A percentile compares a stretch with the other conserved stretches of the same genome.
These are phyloP conservation scores for Diglossa cyanea DNA, from an alignment of 2,797 vertebrate species.

Conservation along the genomic window DNA sequence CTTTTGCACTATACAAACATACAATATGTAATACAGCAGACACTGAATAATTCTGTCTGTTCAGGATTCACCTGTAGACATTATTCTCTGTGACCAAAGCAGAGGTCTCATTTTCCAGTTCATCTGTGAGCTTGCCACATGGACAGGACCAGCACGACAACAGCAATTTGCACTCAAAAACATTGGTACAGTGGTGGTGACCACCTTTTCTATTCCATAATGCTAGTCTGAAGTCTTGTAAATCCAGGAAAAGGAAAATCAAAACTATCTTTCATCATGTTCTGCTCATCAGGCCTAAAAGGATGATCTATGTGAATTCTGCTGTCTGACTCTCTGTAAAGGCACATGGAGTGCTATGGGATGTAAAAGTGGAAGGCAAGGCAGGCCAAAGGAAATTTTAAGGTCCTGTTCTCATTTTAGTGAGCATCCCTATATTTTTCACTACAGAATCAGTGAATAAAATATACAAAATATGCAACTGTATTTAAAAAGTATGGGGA, in stretches of 20 bases:
- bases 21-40: background rate
- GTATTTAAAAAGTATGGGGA: background rate
- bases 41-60: background rate
- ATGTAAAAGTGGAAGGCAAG: background rate
- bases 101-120: background rate
- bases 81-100: background rate
- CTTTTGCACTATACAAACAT: background rate
- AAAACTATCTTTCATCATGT: background rate
- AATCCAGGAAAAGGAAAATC: background rate
- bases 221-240: background rate
- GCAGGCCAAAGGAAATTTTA: background rate
- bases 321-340: background rate
- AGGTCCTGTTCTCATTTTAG: background rate
- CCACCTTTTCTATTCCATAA: background rate
- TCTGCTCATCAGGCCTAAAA: background rate
- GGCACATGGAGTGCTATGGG: background rate
- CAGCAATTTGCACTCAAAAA: background rate
- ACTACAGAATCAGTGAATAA: background rate
- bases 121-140: background rate
- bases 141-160: background rate
- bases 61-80: background rate
- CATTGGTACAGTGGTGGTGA: rapidly evolving
- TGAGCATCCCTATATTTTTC: background rate
- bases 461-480: background rate
- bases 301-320: background rate